phyloP scores from a whole-genome alignment of 2,797 vertebrate species.

The Liasis olivaceus region DNA sequence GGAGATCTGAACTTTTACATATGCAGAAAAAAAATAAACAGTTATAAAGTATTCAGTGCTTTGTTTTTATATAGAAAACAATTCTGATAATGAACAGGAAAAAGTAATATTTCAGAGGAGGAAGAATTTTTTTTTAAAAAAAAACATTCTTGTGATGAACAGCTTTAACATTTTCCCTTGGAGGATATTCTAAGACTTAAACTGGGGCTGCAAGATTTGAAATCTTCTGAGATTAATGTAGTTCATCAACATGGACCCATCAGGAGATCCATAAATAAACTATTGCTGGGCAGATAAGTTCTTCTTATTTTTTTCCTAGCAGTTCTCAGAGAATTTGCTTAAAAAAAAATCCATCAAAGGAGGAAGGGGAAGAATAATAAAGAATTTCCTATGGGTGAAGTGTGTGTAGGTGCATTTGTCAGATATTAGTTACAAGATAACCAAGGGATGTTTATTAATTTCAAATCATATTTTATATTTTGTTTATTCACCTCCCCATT shows the following conservation, averaged over 20 bases:
- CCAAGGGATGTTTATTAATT: background rate
- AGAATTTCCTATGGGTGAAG: background rate
- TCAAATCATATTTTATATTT: background rate
- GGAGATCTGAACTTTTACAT: constrained; percentile 17
- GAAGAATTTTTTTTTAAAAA: background rate
- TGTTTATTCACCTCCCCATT: background rate
- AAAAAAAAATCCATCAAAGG: background rate
- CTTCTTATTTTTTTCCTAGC: background rate
- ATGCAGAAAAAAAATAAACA: constrained; percentile 1
- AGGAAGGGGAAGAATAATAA: background rate
- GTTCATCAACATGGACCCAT: background rate
- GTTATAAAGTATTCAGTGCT: background rate
- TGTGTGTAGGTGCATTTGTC: background rate
- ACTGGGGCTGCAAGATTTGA: background rate
- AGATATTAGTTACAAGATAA: background rate
- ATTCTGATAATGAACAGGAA: background rate
- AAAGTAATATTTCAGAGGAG: background rate
- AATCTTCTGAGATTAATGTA: background rate
- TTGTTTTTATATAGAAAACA: background rate
- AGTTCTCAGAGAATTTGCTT: background rate
- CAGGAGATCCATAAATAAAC: background rate
- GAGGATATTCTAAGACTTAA: background rate
- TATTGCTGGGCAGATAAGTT: background rate
- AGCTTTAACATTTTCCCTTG: background rate
- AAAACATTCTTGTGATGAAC: background rate